Evolutionary conservation across 1,140 invertebrate genomes (phyloP), one percentile per base, ranked within the genome.

Genomic region (Scaptodrosophila lebanonensis): DNA sequence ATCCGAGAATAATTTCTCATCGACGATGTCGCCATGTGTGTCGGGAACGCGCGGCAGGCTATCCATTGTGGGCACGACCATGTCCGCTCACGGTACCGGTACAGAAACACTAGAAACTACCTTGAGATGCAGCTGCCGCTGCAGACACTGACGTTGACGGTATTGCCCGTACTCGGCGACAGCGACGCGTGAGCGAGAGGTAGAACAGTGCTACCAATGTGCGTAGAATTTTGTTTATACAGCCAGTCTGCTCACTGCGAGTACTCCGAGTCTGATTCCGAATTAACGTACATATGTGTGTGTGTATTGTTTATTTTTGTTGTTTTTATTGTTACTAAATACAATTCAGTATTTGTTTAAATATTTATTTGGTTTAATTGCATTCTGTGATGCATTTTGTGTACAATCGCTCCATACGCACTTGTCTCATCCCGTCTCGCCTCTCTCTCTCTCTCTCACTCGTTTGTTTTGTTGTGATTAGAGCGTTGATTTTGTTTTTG

Each of bases 1-100:
- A 89, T 97, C 95, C 79, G 91, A 91, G 85, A 86, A 87, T 68
- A 87, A 65, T 83, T 87, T 87, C 69, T 89, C 86, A 85, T 90
- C 84, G 62, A 85, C 79, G 42, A 82, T 66, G 70, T 87, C 85
- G 52, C 85, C 85, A 68, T 87, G 85, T 76, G 85, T 84, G 72
- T 87, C 85, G 48, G 86, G 86, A 22, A 87, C 86, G 53, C 86
- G 68, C 32, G 86, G 86, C 42, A 87, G 62, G 63, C 66, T 84
- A 65, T 87, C 85, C 66, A 85, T 86, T 30, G 57, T 58, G 32
- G 66, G 66, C 18, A 63, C 59, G 49, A 70, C 62, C 66, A 70
- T 70, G 29, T 50, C 57, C 8, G n/a, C n/a, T n/a, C n/a, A n/a
- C 6, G n/a, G 38, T 25, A 43, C 8, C 9, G 39, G 18, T 22